Evolutionary conservation across 2,797 vertebrate genomes (phyloP).

Genomic region (Florisuga fusca): DNA sequence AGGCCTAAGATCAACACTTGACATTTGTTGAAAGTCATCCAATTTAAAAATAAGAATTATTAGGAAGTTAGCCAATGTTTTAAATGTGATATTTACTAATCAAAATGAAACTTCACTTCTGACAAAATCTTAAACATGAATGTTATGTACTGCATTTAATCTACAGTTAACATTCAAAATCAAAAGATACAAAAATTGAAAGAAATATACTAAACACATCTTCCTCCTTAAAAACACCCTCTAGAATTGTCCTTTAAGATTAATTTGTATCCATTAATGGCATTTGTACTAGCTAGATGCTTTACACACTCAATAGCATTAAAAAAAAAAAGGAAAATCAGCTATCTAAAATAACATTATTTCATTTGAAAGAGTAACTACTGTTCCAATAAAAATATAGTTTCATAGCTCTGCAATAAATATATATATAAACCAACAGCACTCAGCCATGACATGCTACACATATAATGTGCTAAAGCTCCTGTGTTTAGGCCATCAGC

Average conservation of each 20-base stretch:
- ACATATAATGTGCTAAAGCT: neutral
- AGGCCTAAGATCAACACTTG: slow-evolving; percentile 64
- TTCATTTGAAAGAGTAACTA: neutral
- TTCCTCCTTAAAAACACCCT: neutral
- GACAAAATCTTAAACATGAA: neutral
- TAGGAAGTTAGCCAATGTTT: slow-evolving; percentile 43
- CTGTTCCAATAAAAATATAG: neutral
- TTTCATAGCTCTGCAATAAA: neutral
- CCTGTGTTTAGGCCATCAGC: neutral
- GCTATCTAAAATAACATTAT: neutral
- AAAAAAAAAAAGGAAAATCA: neutral
- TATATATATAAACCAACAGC: neutral
- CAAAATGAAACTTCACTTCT: slow-evolving; percentile 25
- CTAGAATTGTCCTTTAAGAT: neutral
- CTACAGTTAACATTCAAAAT: neutral
- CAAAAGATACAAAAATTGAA: neutral
- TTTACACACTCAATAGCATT: neutral
- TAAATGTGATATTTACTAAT: slow-evolving; percentile 26
- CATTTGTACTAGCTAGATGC: neutral
- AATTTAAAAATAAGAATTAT: slow-evolving; percentile 39
- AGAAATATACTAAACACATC: neutral
- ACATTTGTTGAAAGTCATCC: slow-evolving; percentile 62
- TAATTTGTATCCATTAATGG: neutral
- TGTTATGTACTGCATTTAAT: neutral
- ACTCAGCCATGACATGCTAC: neutral